A percentile compares a stretch with the other conserved stretches of the same genome.
phyloP scores from a whole-genome alignment of 1,140 invertebrate species.

The Hylyphantes graminicola region DNA sequence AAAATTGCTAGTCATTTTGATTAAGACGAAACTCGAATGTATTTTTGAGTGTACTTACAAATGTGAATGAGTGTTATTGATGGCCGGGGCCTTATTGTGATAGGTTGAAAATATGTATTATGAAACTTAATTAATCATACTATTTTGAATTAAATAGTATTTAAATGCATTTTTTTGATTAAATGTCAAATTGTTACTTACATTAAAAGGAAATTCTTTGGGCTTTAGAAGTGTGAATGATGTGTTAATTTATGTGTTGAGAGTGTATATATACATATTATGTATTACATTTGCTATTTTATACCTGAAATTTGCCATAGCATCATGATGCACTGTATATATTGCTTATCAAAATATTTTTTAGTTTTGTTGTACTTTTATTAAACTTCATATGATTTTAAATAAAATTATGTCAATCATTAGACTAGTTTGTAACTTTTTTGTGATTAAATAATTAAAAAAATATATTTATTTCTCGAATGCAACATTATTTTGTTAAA shows the following conservation, averaged over 20 bases:
- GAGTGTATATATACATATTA: neutral
- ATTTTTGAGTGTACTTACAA: no score
- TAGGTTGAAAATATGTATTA: no score
- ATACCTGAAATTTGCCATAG: constrained; percentile 16
- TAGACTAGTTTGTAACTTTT: no score
- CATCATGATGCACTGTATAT: constrained; percentile 29
- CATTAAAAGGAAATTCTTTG: neutral
- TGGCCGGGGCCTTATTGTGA: no score
- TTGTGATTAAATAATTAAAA: no score
- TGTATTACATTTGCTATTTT: constrained; percentile 5
- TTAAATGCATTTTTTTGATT: neutral
- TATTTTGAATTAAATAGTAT: neutral
- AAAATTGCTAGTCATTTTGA: no score
- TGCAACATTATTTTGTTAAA: no score
- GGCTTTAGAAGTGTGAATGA: neutral
- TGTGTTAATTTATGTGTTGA: neutral
- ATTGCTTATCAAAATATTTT: constrained; percentile 18
- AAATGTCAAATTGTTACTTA: neutral
- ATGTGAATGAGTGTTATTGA: no score
- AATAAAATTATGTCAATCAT: no score
- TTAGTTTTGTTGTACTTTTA: constrained; percentile 5
- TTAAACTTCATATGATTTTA: no score
- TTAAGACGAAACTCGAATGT: no score
- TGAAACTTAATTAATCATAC: neutral
- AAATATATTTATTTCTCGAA: no score